Evolutionary conservation across 2,888 invertebrate genomes (phyloP), one percentile per base, ranked within the genome.

Genomic region (Mesopsocus fuscifrons): DNA sequence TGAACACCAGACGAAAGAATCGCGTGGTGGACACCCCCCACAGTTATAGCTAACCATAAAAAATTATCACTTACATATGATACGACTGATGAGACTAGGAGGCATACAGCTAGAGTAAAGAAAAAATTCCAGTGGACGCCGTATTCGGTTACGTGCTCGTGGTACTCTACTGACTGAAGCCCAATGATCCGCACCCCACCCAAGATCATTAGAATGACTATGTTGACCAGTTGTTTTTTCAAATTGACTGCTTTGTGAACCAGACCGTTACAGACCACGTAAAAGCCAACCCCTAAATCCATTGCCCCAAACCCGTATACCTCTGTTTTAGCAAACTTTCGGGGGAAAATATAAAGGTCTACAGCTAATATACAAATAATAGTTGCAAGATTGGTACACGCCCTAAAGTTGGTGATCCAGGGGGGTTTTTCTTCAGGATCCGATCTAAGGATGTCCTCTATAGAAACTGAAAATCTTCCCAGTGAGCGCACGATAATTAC

Each of bases 71-170:
- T n/a, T n/a, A n/a, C n/a, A n/a, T n/a, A n/a, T n/a, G n/a, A n/a
- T n/a, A n/a, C n/a, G n/a, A n/a, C n/a, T n/a, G n/a, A n/a, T n/a
- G n/a, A n/a, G n/a, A n/a, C n/a, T n/a, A n/a, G n/a, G n/a, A n/a
- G 89, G 15, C 88, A 77, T 32, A 77, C 62, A 2, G 85, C 89
- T 44, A 99, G 63, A 0, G 94, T 95, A 50, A 92, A 77, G 60
- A 97, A 98, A 59, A 99, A 99, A 62, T 99, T 98, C 87, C 95
- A 92, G 59, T 98, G 95, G 1, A 79, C 70, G 0, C 98, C 98
- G 66, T 99, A 98, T 59, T 98, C 98, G 1, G 81, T 74, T 0
- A 83, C 72, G 59, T 89, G 84, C 53, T 83, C 80, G 45, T 85
- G 82, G 59, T 98, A 97, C 50, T 81, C 72, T 2, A 79, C 62